Percentiles rank a stretch among this genome's conserved stretches.
Evolutionary conservation across 2,113 vertebrate species (phyloP).

Genomic region (Eurypyga helias): DNA sequence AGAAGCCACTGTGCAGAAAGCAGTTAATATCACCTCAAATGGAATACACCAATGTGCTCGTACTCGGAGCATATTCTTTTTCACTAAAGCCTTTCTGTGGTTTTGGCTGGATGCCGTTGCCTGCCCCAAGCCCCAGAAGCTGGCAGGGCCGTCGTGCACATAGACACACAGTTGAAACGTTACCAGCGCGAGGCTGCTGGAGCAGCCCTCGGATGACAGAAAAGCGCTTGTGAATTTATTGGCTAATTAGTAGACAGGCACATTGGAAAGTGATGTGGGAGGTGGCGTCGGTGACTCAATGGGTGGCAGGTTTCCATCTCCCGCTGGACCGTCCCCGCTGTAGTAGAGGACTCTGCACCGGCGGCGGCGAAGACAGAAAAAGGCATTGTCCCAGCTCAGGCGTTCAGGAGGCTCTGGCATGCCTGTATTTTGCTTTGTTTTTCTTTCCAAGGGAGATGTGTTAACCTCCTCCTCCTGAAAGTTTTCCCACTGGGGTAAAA

Average conservation of each 20-base stretch:
- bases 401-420: neutral
- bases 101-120: neutral
- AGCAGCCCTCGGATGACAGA: slow-evolving; percentile 9
- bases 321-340: neutral
- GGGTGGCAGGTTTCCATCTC: slow-evolving; percentile 24
- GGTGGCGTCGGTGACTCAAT: neutral
- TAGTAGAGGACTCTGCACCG: neutral
- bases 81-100: slow-evolving; percentile 25
- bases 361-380: neutral
- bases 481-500: neutral
- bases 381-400: neutral
- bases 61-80: neutral
- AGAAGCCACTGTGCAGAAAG: neutral
- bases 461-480: neutral
- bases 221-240: slow-evolving; percentile 19
- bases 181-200: neutral
- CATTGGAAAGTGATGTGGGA: neutral
- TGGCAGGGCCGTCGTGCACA: neutral
- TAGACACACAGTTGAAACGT: neutral
- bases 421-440: neutral
- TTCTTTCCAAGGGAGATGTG: neutral
- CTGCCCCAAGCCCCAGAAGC: neutral
- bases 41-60: neutral
- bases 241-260: slow-evolving; percentile 10
- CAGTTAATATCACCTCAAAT: neutral